Percentiles rank a stretch among this genome's conserved stretches.
These are phyloP conservation scores for Perca flavescens DNA, from an alignment of 2,113 vertebrate genomes.

Conservation along the genomic window DNA sequence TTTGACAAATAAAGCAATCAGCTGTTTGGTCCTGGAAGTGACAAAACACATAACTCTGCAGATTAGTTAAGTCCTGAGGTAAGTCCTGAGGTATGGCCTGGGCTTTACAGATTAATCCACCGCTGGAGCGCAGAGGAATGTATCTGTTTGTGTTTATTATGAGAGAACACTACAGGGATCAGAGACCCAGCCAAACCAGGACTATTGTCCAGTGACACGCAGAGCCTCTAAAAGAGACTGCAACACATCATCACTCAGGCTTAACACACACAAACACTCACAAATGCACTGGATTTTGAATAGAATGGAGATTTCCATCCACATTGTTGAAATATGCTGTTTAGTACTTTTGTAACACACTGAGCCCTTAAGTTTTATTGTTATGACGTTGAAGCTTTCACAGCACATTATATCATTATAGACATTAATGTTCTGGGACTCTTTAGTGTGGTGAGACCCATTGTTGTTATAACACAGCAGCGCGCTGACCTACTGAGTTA, in stretches of 20 bases:
- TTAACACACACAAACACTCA: conserved; percentile 44
- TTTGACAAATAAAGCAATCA: conserved; percentile 54
- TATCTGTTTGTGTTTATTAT: conserved; percentile 68
- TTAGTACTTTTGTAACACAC: conserved; percentile 60
- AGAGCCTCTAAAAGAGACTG: conserved; percentile 42
- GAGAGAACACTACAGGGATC: conserved; percentile 50
- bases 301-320: conserved; percentile 21
- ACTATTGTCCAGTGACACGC: conserved; percentile 41
- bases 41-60: conserved; percentile 76
- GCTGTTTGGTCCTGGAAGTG: conserved; percentile 68
- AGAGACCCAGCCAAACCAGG: conserved; percentile 29
- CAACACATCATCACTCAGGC: conserved; percentile 50
- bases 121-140: conserved; percentile 64
- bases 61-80: conserved; percentile 79
- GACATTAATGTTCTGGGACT: conserved; percentile 53
- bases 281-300: conserved; percentile 61
- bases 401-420: conserved; percentile 40
- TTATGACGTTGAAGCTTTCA: conserved; percentile 40
- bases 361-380: conserved; percentile 48
- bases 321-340: conserved; percentile 42
- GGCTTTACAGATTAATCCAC: conserved; percentile 78
- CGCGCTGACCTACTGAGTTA: conserved; percentile 43
- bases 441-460: conserved; percentile 28
- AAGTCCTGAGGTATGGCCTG: conserved; percentile 76
- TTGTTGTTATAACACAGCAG: conserved; percentile 48